Base-by-base conservation (phyloP, 92 coral and sea anemone species). In the Porites lobata region DNA sequence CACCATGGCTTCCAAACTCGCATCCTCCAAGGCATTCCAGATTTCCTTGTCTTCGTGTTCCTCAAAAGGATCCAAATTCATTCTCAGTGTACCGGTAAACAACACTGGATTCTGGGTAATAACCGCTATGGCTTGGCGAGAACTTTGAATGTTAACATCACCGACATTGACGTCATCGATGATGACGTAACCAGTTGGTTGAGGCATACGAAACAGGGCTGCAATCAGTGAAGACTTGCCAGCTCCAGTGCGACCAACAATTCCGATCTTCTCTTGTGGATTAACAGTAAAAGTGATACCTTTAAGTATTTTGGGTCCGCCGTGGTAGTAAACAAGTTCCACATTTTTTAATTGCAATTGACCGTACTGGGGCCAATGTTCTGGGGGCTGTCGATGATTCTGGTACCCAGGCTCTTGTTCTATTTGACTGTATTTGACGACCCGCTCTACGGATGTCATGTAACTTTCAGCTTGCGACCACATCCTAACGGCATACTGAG, bases 241-340 rank as follows among this genome's bases (percentile, higher is more conserved):
- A n/a, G 86, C 86, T 24, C 86, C 86, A 2, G 86, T 69, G 56
- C 86, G 78, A n/a, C 77, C 86, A 32, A 81, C 86, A 56, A 81
- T 71, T 29, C 86, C 86, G 57, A 81, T 56, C 50, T 81, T 81
- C 17, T 75, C 78, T 8, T 52, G 43, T 22, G 63, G 17, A 11
- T 22, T 43, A 53, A 75, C 11, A 26, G 78, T 52, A 15, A 75
- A 75, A 19, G 38, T 52, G 4, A 75, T 8, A 75, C 54, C 78
- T 75, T 75, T 75, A 19, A 75, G 64, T 52, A 75, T 75, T 53
- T 75, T 52, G 9, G 78, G 78, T 1, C 78, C 78, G 14, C 78
- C 78, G 15, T 52, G 43, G 64, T 75, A 52, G 78, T 75, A 75
- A 43, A 75, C 78, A 1, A 75, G 78, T 19, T 63, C 50, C 22